Conservation (phyloP, 2,888 invertebrate species). For the Mactromeris polynyma region DNA sequence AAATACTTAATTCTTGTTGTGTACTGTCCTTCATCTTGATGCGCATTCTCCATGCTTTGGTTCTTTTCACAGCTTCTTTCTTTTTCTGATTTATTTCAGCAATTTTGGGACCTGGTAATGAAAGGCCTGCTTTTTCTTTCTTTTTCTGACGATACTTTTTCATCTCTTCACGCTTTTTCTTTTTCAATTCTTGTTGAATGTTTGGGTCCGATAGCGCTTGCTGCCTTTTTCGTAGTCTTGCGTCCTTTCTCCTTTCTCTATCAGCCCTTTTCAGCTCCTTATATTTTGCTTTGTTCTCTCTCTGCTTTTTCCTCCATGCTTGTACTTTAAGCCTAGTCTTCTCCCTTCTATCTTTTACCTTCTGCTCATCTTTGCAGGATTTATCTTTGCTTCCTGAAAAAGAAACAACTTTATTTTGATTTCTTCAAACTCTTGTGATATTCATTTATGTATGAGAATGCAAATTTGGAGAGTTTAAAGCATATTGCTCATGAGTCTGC, state of each 20-base stretch:
- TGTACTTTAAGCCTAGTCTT: no score
- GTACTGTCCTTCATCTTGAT: slow-evolving; percentile 28
- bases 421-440: neutral
- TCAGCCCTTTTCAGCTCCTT: no score
- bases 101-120: neutral
- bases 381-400: neutral
- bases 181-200: neutral
- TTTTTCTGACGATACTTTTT: slow-evolving; percentile 41
- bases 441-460: neutral
- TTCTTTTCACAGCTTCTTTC: slow-evolving; percentile 53
- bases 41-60: slow-evolving; percentile 49
- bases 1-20: neutral
- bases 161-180: slow-evolving; percentile 51
- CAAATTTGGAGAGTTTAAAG: neutral
- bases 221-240: neutral
- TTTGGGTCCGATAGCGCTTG: neutral
- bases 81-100: slow-evolving; percentile 15
- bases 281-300: slow-evolving; percentile 23
- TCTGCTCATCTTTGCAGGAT: neutral
- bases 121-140: neutral
- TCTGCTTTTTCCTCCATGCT: slow-evolving; percentile 34
- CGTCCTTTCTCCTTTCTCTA: neutral
- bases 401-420: neutral
- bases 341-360: neutral
- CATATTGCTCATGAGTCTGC: no score